These are phyloP conservation scores for Sebastes alutus DNA, from an alignment of 2,797 vertebrate species.

Conservation along the genomic window DNA sequence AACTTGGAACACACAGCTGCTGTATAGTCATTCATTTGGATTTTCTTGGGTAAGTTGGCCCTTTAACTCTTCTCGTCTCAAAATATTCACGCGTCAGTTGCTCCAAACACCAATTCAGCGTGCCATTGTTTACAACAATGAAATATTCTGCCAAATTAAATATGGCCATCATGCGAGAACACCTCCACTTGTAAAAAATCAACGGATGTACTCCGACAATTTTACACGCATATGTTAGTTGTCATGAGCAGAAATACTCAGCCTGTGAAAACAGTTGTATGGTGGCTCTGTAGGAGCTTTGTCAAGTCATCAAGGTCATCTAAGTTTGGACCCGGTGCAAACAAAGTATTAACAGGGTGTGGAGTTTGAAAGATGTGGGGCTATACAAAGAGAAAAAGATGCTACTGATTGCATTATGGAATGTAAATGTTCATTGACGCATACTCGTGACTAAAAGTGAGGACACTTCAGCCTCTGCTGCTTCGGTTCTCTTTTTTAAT, in stretches of 20 bases:
- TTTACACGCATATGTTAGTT: neutral
- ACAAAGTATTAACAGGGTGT: neutral
- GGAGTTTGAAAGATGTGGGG: neutral
- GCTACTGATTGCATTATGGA: neutral
- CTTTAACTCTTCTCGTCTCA: neutral
- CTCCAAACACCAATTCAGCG: neutral
- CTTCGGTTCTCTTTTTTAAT: neutral
- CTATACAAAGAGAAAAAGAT: neutral
- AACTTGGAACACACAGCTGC: neutral
- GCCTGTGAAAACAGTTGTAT: neutral
- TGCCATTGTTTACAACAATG: neutral
- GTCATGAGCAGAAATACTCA: neutral
- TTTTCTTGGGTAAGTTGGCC: neutral
- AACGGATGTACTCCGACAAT: neutral
- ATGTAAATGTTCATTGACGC: no score
- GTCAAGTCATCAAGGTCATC: neutral
- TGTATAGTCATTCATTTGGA: neutral
- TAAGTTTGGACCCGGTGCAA: neutral
- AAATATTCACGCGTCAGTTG: neutral
- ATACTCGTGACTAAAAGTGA: no score
- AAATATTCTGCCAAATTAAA: neutral
- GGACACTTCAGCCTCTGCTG: no score
- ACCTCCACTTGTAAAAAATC: neutral
- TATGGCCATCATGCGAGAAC: neutral
- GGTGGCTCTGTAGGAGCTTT: neutral